Conservation (phyloP, 2,888 invertebrate genomes). For the Catocala sponsa region DNA sequence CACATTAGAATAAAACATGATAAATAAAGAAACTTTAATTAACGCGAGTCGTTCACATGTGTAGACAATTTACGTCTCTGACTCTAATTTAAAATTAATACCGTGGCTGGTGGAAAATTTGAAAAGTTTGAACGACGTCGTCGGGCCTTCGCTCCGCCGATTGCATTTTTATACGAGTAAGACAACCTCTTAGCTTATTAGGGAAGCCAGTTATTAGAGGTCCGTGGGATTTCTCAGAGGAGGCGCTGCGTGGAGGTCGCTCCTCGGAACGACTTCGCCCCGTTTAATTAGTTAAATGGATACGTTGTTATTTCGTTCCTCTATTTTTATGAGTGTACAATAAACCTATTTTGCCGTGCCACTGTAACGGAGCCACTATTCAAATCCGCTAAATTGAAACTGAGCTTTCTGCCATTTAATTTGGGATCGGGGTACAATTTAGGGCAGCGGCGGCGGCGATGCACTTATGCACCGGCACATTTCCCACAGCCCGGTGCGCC, state of each 20-base stretch:
- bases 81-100: constrained; percentile 84
- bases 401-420: constrained; percentile 71
- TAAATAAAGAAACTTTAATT: constrained; percentile 70
- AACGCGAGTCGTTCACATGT: constrained; percentile 73
- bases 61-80: constrained; percentile 75
- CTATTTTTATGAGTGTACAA: constrained; percentile 67
- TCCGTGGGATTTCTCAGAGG: constrained; percentile 79
- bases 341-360: constrained; percentile 61
- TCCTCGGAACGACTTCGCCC: constrained; percentile 71
- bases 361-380: constrained; percentile 56
- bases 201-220: constrained; percentile 81
- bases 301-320: constrained; percentile 66
- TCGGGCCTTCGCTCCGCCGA: constrained; percentile 74
- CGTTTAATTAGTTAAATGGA: constrained; percentile 85
- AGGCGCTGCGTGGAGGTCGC: constrained; percentile 56
- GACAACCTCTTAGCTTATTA: constrained; percentile 86
- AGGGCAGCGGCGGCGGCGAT: constrained; percentile 74
- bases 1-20: constrained; percentile 49
- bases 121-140: constrained; percentile 85
- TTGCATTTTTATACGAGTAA: constrained; percentile 85
- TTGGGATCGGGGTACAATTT: constrained; percentile 72
- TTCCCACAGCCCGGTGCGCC: constrained; percentile 76
- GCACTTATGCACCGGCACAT: constrained; percentile 83
- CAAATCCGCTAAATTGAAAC: constrained; percentile 71
- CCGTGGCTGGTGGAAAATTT: constrained; percentile 82